Base-by-base conservation (phyloP, 2,797 vertebrate genomes). In the Myiotriccus ornatus region DNA sequence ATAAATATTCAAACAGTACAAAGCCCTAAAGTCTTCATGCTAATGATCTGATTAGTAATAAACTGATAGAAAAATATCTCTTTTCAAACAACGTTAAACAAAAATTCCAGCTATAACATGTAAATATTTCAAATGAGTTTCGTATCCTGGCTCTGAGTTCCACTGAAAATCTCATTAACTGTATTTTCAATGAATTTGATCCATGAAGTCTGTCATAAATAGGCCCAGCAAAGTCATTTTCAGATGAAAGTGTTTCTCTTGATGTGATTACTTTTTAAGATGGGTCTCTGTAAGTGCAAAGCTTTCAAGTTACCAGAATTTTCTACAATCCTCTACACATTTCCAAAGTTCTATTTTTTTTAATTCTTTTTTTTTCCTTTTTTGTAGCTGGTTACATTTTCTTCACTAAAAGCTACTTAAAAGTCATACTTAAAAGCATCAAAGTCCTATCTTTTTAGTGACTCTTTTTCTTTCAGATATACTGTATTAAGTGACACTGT, bases 231-330 rank as follows among this genome's bases (percentile, higher is more conserved):
- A 90, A 86, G 62, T 78, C 1, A 91, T 88, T 95, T 95, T 55
- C 85, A 94, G 53, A 96, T 89, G 55, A 94, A 94, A 87, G 76
- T 57, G 39, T 79, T 90, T 96, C 74, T 91, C 65, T 53, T 86
- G 43, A 93, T 82, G 55, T 8, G 55, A 91, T 90, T 90, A 71
- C 71, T 78, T 95, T 91, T 93, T 87, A 82, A 90, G 73, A 71
- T 82, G 50, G 32, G 28, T 86, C 8, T 70, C 65, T 63, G 6
- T 47, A 91, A 93, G 59, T 41, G 52, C 70, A 79, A 86, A 90
- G 46, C 59, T 94, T 94, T 91, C 87, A 94, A 87, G 62, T 60
- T 78, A 59, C 50, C 22, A 71, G 74, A 76, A 81, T 84, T 76
- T 88, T 88, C 65, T 52, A 21, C 41, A 88, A 55, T 56, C 34